A percentile compares a stretch with the other conserved stretches of the same genome.
Evolutionary conservation across 2,797 vertebrate genomes (phyloP).

Genomic region (Siniperca obscura): DNA sequence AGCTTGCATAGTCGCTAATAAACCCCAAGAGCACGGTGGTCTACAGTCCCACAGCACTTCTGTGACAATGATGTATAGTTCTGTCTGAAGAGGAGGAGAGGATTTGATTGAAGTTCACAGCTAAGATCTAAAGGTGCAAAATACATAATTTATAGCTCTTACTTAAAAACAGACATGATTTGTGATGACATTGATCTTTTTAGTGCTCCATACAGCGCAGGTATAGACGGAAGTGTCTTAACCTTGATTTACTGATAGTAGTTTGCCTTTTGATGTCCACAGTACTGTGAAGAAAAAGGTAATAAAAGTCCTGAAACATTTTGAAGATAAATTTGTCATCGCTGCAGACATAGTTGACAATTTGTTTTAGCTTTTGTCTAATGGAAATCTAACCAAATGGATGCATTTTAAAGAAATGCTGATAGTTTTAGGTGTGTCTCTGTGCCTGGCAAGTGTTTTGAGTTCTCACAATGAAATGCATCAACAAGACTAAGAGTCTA

Average conservation of each 20-base stretch:
- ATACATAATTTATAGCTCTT: conserved; percentile 15
- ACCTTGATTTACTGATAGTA: conserved; percentile 25
- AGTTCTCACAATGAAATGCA: not conserved
- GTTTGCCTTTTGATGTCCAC: conserved; percentile 25
- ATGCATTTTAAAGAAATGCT: not conserved
- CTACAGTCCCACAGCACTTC: conserved; percentile 35
- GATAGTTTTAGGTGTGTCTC: not conserved
- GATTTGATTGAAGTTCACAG: conserved; percentile 25
- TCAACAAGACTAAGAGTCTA: not conserved
- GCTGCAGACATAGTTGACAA: not conserved
- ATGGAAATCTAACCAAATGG: not conserved
- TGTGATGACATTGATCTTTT: conserved; percentile 8
- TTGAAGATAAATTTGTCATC: not conserved
- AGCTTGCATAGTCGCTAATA: conserved; percentile 37
- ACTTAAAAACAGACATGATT: conserved; percentile 26
- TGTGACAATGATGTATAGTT: conserved; percentile 34
- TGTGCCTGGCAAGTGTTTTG: not conserved
- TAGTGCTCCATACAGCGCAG: not conserved
- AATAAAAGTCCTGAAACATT: not conserved
- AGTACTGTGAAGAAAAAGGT: not conserved
- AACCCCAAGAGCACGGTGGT: conserved; percentile 48
- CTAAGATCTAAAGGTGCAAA: conserved; percentile 13
- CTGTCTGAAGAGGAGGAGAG: conserved; percentile 24
- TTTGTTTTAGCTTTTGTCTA: not conserved
- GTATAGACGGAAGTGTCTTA: not conserved